Evolutionary conservation across 30 jellyfish, hydroid and myxozoan genomes (phyloP).

Genomic region (Morbakka virulenta): DNA sequence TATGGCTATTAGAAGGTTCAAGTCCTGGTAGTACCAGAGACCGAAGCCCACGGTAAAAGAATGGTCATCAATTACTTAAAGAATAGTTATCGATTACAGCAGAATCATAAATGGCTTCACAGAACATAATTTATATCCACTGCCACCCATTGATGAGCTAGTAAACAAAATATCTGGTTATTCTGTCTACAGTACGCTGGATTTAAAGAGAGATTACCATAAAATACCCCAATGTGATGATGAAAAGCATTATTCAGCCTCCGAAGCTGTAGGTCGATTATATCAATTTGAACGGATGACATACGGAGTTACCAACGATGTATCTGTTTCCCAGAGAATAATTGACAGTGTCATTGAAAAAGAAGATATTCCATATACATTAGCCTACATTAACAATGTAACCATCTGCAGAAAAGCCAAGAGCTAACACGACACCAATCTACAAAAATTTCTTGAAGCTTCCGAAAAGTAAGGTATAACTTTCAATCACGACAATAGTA

Average conservation of each 20-base stretch:
- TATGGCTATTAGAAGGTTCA: too few relatives aligned
- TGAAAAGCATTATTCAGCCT: constrained; percentile 26
- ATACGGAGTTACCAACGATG: constrained; percentile 50
- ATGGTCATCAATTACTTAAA: too few relatives aligned
- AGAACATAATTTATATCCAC: too few relatives aligned
- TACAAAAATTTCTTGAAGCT: constrained; percentile 42
- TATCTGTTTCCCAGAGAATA: constrained; percentile 35
- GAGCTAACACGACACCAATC: constrained; percentile 56
- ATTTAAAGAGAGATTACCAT: constrained; percentile 50
- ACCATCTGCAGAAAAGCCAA: constrained; percentile 56
- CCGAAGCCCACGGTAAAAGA: too few relatives aligned
- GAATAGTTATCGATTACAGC: too few relatives aligned
- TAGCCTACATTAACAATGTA: constrained; percentile 30
- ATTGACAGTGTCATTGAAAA: not conserved
- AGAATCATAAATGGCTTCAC: too few relatives aligned
- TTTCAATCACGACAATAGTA: constrained; percentile 47
- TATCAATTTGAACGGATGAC: constrained; percentile 34
- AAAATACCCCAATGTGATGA: constrained; percentile 23
- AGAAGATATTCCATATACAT: constrained; percentile 17
- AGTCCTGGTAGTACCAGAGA: too few relatives aligned
- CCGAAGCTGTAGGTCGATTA: constrained; percentile 41
- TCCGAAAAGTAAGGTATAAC: constrained; percentile 43
- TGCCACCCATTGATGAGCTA: too few relatives aligned
- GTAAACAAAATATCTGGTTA: too few relatives aligned
- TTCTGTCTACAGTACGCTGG: constrained; percentile 54